Evolutionary conservation across 2,888 invertebrate genomes (phyloP).

Genomic region (Nasonia oneida): DNA sequence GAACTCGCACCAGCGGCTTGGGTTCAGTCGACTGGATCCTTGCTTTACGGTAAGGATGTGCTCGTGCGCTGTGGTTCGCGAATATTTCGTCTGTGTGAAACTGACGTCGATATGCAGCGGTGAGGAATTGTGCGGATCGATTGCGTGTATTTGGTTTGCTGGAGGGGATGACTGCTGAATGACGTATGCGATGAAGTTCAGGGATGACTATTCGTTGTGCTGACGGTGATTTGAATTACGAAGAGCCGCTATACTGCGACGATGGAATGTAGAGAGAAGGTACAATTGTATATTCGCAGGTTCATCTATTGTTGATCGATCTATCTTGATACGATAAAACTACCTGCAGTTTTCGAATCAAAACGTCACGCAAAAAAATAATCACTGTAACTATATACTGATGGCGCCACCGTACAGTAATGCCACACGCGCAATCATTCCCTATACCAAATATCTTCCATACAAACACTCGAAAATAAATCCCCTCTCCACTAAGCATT

Average conservation of each 20-base stretch:
- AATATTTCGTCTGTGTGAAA: background rate
- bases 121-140: too few species aligned
- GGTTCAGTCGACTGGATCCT: slow-evolving; percentile 65
- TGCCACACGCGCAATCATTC: background rate
- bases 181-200: background rate
- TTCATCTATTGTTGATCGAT: too few species aligned
- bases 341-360: too few species aligned
- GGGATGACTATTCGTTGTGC: background rate
- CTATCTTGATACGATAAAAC: too few species aligned
- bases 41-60: slow-evolving; percentile 63
- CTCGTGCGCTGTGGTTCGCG: slow-evolving; percentile 29
- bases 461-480: background rate
- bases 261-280: background rate
- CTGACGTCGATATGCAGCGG: background rate
- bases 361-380: background rate
- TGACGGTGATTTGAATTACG: background rate
- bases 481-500: too few species aligned
- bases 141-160: too few species aligned
- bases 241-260: background rate
- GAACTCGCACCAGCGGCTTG: slow-evolving; percentile 60
- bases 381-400: slow-evolving; percentile 39
- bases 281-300: background rate
- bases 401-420: slow-evolving; percentile 69
- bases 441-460: background rate
- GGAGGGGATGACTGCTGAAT: background rate